Percentiles rank a stretch among this genome's conserved stretches.
Evolutionary conservation across 1,140 invertebrate species (phyloP).

Genomic region (Matsumurasca onukii): DNA sequence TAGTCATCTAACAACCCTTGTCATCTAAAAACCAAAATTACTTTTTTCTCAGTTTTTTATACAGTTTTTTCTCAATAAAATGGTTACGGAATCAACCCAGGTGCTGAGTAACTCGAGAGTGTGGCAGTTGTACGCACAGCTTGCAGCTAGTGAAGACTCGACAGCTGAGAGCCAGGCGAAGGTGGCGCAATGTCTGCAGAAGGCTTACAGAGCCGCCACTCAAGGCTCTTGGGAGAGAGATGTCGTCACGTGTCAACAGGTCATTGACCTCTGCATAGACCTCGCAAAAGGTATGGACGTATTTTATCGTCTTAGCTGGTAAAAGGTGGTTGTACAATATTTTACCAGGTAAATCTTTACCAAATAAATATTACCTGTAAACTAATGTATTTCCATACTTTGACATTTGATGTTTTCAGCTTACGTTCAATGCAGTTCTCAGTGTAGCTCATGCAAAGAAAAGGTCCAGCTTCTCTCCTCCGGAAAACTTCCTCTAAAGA

Average conservation of each 20-base stretch:
- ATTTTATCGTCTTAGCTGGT: neutral
- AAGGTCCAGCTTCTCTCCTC: constrained; percentile 37
- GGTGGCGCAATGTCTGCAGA: constrained; percentile 60
- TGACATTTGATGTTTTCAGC: constrained; percentile 14
- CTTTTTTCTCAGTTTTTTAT: neutral
- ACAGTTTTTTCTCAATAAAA: constrained; percentile 21
- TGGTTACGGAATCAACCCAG: too few species aligned
- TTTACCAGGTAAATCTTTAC: neutral
- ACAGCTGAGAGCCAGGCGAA: constrained; percentile 58
- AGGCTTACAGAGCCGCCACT: constrained; percentile 51
- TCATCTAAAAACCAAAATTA: too few species aligned
- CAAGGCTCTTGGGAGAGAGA: constrained; percentile 59
- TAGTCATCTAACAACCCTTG: too few species aligned
- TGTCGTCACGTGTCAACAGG: constrained; percentile 49
- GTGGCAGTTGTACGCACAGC: constrained; percentile 77
- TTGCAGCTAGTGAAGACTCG: constrained; percentile 59
- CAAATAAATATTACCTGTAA: neutral
- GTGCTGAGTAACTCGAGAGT: constrained; percentile 65
- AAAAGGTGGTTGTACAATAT: neutral
- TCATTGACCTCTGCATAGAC: constrained; percentile 52
- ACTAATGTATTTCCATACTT: neutral
- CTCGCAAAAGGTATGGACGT: constrained; percentile 45
- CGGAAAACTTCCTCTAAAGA: constrained; percentile 38
- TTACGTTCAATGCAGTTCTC: constrained; percentile 31
- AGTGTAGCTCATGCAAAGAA: constrained; percentile 32